Conservation (phyloP, 2,797 vertebrate species). For the Etheostoma perlongum region DNA sequence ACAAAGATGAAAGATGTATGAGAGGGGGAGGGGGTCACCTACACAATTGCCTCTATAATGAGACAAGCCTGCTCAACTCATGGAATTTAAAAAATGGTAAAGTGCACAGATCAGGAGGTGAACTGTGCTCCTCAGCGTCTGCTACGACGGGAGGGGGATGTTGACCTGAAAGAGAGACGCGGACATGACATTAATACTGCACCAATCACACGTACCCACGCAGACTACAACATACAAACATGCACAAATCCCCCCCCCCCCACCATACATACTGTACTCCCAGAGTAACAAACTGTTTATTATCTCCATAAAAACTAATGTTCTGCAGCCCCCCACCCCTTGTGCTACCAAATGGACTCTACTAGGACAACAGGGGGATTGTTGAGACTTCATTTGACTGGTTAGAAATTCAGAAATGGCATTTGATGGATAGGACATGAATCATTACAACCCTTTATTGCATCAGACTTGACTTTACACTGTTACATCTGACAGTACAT, state of each 20-base stretch:
- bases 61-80: conserved; percentile 99
- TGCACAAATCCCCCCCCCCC: conserved; percentile 21
- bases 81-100: conserved; percentile 95
- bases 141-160: conserved; percentile 93
- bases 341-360: not conserved
- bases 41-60: conserved; percentile 99
- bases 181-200: conserved; percentile 71
- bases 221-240: conserved; percentile 49
- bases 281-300: not conserved
- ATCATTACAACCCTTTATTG: conserved; percentile 35
- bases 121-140: conserved; percentile 93
- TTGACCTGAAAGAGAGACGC: conserved; percentile 94
- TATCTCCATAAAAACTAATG: not conserved
- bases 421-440: conserved; percentile 24
- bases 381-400: not conserved
- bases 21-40: conserved; percentile 89
- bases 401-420: conserved; percentile 15
- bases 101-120: conserved; percentile 86
- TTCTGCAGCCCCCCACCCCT: not conserved
- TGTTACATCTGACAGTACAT: conserved; percentile 27
- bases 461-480: conserved; percentile 35
- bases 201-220: conserved; percentile 22
- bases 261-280: conserved; percentile 14
- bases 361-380: not conserved
- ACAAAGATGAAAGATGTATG: conserved; percentile 89